phyloP scores from a whole-genome alignment of 2,113 vertebrate species.

The Lutjanus erythropterus region DNA sequence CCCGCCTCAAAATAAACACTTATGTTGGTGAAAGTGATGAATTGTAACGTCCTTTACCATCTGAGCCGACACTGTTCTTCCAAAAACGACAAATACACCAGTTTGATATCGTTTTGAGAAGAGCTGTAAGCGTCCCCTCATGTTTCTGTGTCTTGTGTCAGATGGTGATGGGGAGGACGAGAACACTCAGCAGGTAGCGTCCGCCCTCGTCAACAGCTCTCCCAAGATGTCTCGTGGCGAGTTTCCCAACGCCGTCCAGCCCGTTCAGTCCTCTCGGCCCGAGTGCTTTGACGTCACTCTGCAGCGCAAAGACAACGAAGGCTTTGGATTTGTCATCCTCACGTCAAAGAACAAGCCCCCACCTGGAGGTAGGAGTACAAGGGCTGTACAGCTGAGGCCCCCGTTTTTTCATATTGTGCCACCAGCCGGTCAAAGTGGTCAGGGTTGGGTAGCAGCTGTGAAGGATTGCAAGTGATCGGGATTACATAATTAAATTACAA shows the following conservation, averaged over 20 bases:
- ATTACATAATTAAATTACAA: no score
- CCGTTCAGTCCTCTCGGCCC: constrained; percentile 37
- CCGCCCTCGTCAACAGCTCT: constrained; percentile 84
- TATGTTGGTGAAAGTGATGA: not conserved
- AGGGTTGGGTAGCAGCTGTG: no score
- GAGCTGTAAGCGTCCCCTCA: not conserved
- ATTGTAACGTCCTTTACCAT: not conserved
- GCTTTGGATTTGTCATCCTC: constrained; percentile 98
- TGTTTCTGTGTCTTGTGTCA: constrained; percentile 34
- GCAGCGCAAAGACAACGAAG: constrained; percentile 94
- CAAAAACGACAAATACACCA: not conserved
- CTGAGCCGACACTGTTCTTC: not conserved
- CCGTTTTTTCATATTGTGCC: not conserved
- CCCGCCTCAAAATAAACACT: not conserved
- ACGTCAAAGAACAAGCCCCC: constrained; percentile 98
- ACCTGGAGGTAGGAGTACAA: constrained; percentile 96
- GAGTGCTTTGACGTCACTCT: constrained; percentile 92
- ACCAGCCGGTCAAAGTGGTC: no score
- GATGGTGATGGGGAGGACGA: constrained; percentile 73
- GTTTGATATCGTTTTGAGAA: not conserved
- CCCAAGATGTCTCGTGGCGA: constrained; percentile 83
- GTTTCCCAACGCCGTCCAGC: constrained; percentile 48
- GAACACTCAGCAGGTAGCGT: constrained; percentile 38
- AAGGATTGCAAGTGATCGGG: no score
- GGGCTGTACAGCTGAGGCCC: no score